These are phyloP conservation scores for Regulus satrapa DNA, from an alignment of 2,113 vertebrate genomes.

Conservation along the genomic window DNA sequence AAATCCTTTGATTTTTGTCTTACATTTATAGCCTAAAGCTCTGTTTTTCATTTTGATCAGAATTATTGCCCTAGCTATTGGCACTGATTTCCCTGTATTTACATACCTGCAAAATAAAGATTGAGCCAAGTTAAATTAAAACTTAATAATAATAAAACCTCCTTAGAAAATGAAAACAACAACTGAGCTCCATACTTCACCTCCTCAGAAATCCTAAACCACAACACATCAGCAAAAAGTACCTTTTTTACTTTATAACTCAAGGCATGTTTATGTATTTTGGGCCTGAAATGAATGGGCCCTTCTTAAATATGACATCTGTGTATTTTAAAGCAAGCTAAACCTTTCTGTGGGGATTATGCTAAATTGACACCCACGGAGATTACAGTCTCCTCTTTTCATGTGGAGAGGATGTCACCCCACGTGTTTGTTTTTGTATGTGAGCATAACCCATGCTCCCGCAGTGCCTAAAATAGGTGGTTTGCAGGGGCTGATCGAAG, in stretches of 20 bases:
- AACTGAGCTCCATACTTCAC: conserved; percentile 11
- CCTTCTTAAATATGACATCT: conserved; percentile 7
- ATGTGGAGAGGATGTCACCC: conserved; percentile 55
- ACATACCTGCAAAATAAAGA: conserved; percentile 21
- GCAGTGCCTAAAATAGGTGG: conserved; percentile 3
- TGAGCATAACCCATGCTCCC: background rate
- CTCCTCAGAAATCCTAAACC: conserved; percentile 54
- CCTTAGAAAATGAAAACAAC: conserved; percentile 49
- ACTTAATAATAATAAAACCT: conserved; percentile 58
- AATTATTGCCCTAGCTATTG: conserved; percentile 21
- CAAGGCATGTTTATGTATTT: conserved; percentile 41
- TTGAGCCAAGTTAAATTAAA: conserved; percentile 58
- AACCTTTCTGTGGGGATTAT: conserved; percentile 29
- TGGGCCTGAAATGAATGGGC: conserved; percentile 14
- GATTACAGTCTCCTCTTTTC: conserved; percentile 22
- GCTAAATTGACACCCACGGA: conserved; percentile 27
- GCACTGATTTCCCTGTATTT: conserved; percentile 15
- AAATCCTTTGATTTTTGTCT: conserved; percentile 53
- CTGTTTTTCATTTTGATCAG: conserved; percentile 38
- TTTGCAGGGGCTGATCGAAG: background rate
- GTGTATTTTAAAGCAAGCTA: conserved; percentile 10
- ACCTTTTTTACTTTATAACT: conserved; percentile 48
- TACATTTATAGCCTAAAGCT: conserved; percentile 14
- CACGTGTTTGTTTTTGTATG: conserved; percentile 3
- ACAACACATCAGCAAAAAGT: conserved; percentile 56